A percentile compares a stretch with the other conserved stretches of the same genome.
These are phyloP conservation scores for Palythoa caribaeorum DNA, from an alignment of 92 coral and sea anemone genomes.

Conservation along the genomic window DNA sequence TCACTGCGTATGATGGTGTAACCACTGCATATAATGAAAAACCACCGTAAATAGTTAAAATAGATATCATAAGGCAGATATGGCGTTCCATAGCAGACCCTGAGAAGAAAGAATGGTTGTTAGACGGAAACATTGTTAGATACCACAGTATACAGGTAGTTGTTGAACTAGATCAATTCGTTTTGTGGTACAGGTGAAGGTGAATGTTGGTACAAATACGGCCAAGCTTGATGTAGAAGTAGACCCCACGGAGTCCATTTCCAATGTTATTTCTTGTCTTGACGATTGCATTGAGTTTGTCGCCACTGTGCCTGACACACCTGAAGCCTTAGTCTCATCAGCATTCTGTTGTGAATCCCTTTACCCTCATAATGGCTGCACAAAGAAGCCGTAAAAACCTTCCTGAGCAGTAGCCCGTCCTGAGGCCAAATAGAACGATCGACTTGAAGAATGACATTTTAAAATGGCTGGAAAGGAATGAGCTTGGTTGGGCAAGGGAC, in stretches of 20 bases:
- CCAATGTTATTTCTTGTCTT: conserved; percentile 45
- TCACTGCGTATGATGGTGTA: neutral
- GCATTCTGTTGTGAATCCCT: conserved; percentile 22
- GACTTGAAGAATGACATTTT: conserved; percentile 66
- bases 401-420: conserved; percentile 43
- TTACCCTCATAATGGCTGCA: conserved; percentile 50
- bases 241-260: conserved; percentile 47
- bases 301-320: conserved; percentile 11
- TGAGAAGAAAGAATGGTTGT: conserved; percentile 25
- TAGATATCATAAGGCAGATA: neutral
- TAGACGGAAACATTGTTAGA: conserved; percentile 11
- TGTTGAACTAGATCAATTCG: neutral
- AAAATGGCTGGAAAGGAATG: conserved; percentile 68
- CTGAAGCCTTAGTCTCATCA: neutral
- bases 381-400: conserved; percentile 45
- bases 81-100: conserved; percentile 14
- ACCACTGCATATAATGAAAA: too few relatives aligned
- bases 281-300: conserved; percentile 42
- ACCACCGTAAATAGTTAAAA: too few relatives aligned
- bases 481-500: conserved; percentile 68
- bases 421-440: conserved; percentile 48
- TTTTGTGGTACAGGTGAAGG: conserved; percentile 36
- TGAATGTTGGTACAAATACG: conserved; percentile 51
- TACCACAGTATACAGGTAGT: neutral
- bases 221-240: conserved; percentile 39